Evolutionary conservation across 2,113 vertebrate species (phyloP).

Genomic region (Apodemus sylvaticus): DNA sequence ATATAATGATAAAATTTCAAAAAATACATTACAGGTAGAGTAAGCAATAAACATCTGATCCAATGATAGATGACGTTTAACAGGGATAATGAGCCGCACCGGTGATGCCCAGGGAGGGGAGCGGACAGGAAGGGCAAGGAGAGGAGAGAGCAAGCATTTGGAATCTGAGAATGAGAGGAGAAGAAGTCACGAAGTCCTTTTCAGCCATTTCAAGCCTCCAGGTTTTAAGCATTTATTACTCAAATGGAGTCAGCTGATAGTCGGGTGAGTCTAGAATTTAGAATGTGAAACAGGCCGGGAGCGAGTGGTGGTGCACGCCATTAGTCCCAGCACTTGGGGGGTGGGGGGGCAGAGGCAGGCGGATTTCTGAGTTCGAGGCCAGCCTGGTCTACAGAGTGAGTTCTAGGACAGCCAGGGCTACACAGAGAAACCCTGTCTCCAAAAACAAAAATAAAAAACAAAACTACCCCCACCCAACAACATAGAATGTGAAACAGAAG

Average conservation of each 20-base stretch:
- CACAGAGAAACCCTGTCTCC: no score
- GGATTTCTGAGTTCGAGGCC: no score
- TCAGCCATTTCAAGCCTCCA: neutral
- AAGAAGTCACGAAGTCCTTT: neutral
- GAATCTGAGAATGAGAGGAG: neutral
- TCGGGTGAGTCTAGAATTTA: neutral
- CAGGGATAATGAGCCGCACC: neutral
- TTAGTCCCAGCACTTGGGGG: no score
- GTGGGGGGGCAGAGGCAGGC: no score
- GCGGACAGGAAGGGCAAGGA: neutral
- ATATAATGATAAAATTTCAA: neutral
- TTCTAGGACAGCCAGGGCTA: no score
- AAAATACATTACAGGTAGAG: neutral
- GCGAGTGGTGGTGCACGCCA: no score
- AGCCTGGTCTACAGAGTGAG: no score
- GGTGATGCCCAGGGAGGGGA: neutral
- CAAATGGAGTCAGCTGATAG: constrained; percentile 8
- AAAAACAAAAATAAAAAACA: no score
- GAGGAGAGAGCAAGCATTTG: neutral
- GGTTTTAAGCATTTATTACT: neutral
- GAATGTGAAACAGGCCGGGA: neutral
- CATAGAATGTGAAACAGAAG: neutral
- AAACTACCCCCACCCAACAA: no score
- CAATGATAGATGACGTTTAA: neutral
- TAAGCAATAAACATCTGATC: neutral